These are phyloP conservation scores for Psittacula cyanocephala DNA, from an alignment of 2,113 vertebrate genomes.

Conservation along the genomic window DNA sequence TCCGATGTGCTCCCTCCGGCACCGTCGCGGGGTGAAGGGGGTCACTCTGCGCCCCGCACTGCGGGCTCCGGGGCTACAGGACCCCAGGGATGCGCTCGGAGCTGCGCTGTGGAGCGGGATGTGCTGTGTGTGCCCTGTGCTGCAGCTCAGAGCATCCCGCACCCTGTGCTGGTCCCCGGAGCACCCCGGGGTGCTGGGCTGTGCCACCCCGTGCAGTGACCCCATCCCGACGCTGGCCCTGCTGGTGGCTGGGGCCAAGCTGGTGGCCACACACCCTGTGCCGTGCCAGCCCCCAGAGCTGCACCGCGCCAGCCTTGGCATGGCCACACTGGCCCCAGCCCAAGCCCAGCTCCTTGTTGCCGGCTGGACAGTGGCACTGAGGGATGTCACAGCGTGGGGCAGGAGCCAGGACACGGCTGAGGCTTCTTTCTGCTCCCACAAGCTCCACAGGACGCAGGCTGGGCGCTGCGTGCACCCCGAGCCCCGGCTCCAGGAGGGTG, in stretches of 20 bases:
- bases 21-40: neutral
- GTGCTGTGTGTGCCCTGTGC: too few species aligned
- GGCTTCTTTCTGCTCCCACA: neutral
- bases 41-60: neutral
- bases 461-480: neutral
- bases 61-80: neutral
- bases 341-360: neutral
- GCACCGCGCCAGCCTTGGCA: neutral
- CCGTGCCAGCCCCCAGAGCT: neutral
- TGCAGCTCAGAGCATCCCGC: neutral
- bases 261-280: neutral
- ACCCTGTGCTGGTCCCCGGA: neutral
- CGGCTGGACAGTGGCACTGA: neutral
- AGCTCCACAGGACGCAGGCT: too few species aligned
- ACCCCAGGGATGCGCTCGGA: neutral
- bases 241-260: neutral
- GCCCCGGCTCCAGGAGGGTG: neutral
- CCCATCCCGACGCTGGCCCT: neutral
- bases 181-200: fast-evolving
- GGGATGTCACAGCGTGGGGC: neutral
- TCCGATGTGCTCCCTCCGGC: neutral
- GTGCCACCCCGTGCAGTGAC: fast-evolving
- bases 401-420: neutral
- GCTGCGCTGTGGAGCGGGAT: neutral
- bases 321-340: neutral